Conservation (phyloP, 2,113 vertebrate species). For the Neomonachus schauinslandi region DNA sequence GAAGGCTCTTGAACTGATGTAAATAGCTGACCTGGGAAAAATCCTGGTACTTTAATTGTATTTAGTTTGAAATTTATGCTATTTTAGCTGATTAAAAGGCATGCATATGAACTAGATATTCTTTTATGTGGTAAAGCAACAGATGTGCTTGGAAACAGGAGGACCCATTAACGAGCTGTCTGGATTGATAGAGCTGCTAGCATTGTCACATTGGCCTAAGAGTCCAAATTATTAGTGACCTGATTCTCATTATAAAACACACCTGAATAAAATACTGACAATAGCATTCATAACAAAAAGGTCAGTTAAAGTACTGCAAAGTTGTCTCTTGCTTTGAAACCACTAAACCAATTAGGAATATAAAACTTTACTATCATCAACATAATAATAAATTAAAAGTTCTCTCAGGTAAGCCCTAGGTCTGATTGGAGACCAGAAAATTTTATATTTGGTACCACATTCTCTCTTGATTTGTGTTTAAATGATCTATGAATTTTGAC, state of each 20-base stretch:
- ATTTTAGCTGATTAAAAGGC: conserved; percentile 64
- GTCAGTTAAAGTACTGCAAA: conserved; percentile 18
- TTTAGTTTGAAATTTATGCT: conserved; percentile 39
- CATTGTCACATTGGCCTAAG: not conserved
- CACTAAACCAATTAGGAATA: not conserved
- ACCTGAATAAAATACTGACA: conserved; percentile 32
- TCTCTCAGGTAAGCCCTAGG: not conserved
- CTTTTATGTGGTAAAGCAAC: conserved; percentile 60
- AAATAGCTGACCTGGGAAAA: not conserved
- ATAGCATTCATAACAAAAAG: not conserved
- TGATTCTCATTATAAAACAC: conserved; percentile 40
- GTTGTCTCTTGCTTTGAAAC: not conserved
- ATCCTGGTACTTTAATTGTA: not conserved
- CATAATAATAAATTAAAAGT: not conserved
- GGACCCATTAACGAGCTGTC: conserved; percentile 49
- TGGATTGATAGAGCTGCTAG: not conserved
- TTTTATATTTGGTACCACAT: not conserved
- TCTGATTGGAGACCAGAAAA: not conserved
- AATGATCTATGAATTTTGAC: not conserved
- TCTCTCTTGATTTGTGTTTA: not conserved
- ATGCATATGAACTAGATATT: not conserved
- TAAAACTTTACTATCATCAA: fast-evolving
- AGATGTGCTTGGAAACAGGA: conserved; percentile 63
- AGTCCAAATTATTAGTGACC: not conserved
- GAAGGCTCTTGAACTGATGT: not conserved